A percentile compares a stretch with the other conserved stretches of the same genome.
phyloP scores from a whole-genome alignment of 2,113 vertebrate genomes.

The Solea senegalensis region DNA sequence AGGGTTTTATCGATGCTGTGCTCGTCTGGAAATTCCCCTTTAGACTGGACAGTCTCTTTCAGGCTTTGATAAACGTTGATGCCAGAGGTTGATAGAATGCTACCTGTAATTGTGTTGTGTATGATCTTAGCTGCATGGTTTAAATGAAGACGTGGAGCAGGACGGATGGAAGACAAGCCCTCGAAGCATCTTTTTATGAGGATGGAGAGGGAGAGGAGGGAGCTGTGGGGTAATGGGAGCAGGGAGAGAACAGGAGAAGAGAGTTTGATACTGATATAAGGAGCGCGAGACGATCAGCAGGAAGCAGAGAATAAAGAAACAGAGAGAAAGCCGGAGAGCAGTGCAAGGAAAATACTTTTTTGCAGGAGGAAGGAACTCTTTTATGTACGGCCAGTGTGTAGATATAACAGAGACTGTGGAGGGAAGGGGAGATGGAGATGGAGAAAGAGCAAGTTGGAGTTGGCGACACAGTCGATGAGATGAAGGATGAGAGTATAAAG shows the following conservation, averaged over 20 bases:
- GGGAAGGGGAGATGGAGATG: constrained; percentile 38
- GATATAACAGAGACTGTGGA: constrained; percentile 42
- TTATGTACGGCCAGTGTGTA: constrained; percentile 53
- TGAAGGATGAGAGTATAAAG: constrained; percentile 56
- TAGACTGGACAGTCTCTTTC: constrained; percentile 25
- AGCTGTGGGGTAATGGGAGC: constrained; percentile 20
- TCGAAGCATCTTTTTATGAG: constrained; percentile 12
- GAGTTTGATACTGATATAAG: constrained; percentile 35
- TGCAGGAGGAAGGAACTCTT: constrained; percentile 48
- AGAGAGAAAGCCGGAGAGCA: constrained; percentile 25
- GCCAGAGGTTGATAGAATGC: constrained; percentile 51
- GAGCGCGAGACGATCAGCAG: constrained; percentile 44
- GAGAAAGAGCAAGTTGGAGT: constrained; percentile 28
- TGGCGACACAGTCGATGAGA: constrained; percentile 52
- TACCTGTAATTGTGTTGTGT: constrained; percentile 70
- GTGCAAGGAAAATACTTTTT: constrained; percentile 46
- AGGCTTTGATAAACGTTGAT: constrained; percentile 53
- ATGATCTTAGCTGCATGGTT: constrained; percentile 31
- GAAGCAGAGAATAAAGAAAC: constrained; percentile 45
- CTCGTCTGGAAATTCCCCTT: constrained; percentile 59
- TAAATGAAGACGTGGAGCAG: constrained; percentile 49
- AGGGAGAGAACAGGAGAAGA: constrained; percentile 14
- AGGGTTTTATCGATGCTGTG: constrained; percentile 47
- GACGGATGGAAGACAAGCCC: constrained; percentile 22
- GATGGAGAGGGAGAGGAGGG: constrained; percentile 3